A percentile compares a stretch with the other conserved stretches of the same genome.
phyloP scores from a whole-genome alignment of 53 echinoderm and acorn worm species.

The Apostichopus leukothele region DNA sequence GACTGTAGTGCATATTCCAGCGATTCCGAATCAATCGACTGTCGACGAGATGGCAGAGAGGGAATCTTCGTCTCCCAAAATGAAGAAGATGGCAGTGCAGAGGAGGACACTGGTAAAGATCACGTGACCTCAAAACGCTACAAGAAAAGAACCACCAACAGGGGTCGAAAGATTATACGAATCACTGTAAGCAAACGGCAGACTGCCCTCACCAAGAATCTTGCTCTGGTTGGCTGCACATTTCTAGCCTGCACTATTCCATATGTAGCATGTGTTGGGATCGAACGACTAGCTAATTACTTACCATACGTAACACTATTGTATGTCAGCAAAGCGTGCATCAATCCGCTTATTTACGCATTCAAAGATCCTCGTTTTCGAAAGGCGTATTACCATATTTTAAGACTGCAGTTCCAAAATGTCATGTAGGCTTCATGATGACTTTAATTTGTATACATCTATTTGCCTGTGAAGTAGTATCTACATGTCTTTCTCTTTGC shows the following conservation, averaged over 20 bases:
- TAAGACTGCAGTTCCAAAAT: neutral
- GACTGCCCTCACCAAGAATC: constrained; percentile 17
- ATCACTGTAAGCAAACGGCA: constrained; percentile 23
- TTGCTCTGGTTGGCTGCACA: constrained; percentile 3
- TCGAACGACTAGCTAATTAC: neutral
- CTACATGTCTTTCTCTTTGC: too few relatives aligned
- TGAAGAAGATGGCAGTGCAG: neutral
- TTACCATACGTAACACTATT: neutral
- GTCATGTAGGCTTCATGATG: too few relatives aligned
- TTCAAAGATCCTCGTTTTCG: constrained; percentile 21
- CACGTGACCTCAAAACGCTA: neutral
- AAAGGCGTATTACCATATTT: constrained; percentile 22
- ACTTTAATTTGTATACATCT: too few relatives aligned
- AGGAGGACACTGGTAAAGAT: neutral
- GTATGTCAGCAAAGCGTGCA: constrained; percentile 17
- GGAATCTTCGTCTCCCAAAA: neutral
- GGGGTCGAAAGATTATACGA: constrained; percentile 15
- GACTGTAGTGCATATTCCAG: too few relatives aligned
- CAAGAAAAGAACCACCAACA: constrained; percentile 14
- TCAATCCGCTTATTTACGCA: constrained; percentile 21
- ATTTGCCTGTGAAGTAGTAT: too few relatives aligned
- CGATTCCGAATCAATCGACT: neutral
- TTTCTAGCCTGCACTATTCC: constrained; percentile 19
- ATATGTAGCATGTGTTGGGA: constrained; percentile 8
- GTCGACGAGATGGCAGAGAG: neutral